A percentile compares a stretch with the other conserved stretches of the same genome.
phyloP scores from a whole-genome alignment of 1,140 invertebrate genomes.

The Drosophila parvula region DNA sequence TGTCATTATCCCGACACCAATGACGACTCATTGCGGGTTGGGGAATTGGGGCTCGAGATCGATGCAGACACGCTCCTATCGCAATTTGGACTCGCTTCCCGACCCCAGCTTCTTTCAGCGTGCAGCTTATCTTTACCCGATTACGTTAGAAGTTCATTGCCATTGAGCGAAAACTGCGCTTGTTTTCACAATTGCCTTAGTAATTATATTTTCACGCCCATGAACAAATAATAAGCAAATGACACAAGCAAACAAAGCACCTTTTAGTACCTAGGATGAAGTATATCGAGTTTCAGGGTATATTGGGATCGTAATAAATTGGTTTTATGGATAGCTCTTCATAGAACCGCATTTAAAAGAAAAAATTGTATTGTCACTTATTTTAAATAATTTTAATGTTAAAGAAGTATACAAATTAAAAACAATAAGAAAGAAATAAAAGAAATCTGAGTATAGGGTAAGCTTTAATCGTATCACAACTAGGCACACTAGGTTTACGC shows the following conservation, averaged over 20 bases:
- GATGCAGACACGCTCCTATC: slow-evolving; percentile 41
- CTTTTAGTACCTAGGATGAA: slow-evolving; percentile 4
- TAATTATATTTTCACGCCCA: slow-evolving; percentile 55
- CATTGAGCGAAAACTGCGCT: slow-evolving; percentile 19
- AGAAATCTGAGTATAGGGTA: slow-evolving; percentile 3
- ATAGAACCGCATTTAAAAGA: too few species aligned
- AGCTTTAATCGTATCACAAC: neutral
- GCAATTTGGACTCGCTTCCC: slow-evolving; percentile 14
- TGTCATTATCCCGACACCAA: slow-evolving; percentile 18
- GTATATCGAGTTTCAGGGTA: neutral
- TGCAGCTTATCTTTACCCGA: slow-evolving; percentile 23
- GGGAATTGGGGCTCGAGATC: neutral
- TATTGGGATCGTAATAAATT: neutral
- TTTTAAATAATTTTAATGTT: neutral
- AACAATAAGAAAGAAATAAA: too few species aligned
- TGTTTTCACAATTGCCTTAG: slow-evolving; percentile 38
- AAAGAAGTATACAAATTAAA: neutral
- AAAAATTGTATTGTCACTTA: too few species aligned
- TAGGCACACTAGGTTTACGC: neutral
- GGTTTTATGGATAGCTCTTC: too few species aligned
- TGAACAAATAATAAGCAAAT: slow-evolving; percentile 40
- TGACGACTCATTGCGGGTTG: neutral
- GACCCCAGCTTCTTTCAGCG: slow-evolving; percentile 36
- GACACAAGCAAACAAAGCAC: slow-evolving; percentile 17
- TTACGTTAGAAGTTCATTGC: slow-evolving; percentile 41